Base-by-base conservation (phyloP, 2,113 vertebrate genomes). In the Pipra filicauda region DNA sequence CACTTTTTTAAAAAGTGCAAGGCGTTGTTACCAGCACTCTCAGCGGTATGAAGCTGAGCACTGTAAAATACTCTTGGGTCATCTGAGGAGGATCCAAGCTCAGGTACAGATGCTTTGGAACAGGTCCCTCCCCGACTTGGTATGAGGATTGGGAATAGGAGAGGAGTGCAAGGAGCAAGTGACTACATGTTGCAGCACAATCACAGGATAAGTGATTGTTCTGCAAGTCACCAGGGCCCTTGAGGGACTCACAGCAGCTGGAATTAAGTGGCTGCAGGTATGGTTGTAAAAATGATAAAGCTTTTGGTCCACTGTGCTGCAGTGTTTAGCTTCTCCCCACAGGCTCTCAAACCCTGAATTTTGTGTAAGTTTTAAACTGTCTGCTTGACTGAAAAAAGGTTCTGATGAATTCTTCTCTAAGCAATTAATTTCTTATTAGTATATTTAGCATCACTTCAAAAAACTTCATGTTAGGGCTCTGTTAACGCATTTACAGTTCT, bases 141-240 rank as follows among this genome's bases (percentile, higher is more conserved):
- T 12, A 3, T 1, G n/a, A 62, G 74, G 61, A 6, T 81, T 44
- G 55, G 46, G 6, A 46, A 46, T 2, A 7, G 51, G 37, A 81
- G 26, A 41, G 24, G n/a, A 33, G 20, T 3, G 12, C 43, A 55
- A 71, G 46, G 3, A 59, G 30, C 52, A 43, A 51, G 43, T 37
- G 54, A 46, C 23, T 2, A 4, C 27, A 6, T 0, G 2, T 5
- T 51, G 43, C 20, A 41, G 51, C 26, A 48, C 0, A 3, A 26
- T 12, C 2, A 2, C 8, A 3, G 51, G 43, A 15, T 46, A 48
- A 8, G 24, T 1, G 35, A 26, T 2, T 12, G 49, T 33, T 6
- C 0, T 23, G 21, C 24, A 24, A 18, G 39, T 7, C 74, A 12
- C 19, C 28, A 21, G 30, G 12, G 79, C 12, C 28, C 37, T 48